These are phyloP conservation scores for Prinia subflava DNA, from an alignment of 2,113 vertebrate species.

Conservation along the genomic window DNA sequence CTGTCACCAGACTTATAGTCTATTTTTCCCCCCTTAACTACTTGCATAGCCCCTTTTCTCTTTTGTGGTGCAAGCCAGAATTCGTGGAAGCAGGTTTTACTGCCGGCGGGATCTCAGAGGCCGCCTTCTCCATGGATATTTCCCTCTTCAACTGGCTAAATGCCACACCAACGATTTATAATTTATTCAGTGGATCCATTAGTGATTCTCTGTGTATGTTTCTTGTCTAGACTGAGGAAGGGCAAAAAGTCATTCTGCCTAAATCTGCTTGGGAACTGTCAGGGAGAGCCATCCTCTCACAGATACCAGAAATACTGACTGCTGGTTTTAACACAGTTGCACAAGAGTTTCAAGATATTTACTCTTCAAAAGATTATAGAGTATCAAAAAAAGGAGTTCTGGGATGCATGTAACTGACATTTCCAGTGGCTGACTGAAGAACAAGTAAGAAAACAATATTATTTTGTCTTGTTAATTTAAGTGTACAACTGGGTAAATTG, in stretches of 20 bases:
- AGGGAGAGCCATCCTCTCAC: conserved; percentile 50
- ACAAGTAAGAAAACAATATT: conserved; percentile 59
- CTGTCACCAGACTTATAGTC: not conserved
- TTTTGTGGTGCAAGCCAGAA: conserved; percentile 17
- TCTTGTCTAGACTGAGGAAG: conserved; percentile 68
- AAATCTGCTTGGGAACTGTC: conserved; percentile 39
- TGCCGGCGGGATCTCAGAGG: not conserved
- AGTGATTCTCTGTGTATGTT: conserved; percentile 29
- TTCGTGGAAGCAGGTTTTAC: conserved; percentile 20
- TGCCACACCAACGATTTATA: not conserved
- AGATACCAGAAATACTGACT: conserved; percentile 46
- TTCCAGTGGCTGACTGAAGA: conserved; percentile 71
- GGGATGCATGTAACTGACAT: conserved; percentile 50
- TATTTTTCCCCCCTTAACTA: not conserved
- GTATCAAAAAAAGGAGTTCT: conserved; percentile 70
- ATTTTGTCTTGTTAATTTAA: not conserved
- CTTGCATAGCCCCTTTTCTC: conserved; percentile 7
- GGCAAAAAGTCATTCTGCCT: conserved; percentile 46
- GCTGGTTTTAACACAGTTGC: conserved; percentile 48
- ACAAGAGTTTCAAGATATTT: conserved; percentile 61
- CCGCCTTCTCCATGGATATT: not conserved
- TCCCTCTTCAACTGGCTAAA: not conserved
- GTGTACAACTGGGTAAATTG: not conserved
- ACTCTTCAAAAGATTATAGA: conserved; percentile 29
- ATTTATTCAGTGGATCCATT: not conserved